phyloP scores from a whole-genome alignment of 2,888 invertebrate species.

The Argyresthia albistria region DNA sequence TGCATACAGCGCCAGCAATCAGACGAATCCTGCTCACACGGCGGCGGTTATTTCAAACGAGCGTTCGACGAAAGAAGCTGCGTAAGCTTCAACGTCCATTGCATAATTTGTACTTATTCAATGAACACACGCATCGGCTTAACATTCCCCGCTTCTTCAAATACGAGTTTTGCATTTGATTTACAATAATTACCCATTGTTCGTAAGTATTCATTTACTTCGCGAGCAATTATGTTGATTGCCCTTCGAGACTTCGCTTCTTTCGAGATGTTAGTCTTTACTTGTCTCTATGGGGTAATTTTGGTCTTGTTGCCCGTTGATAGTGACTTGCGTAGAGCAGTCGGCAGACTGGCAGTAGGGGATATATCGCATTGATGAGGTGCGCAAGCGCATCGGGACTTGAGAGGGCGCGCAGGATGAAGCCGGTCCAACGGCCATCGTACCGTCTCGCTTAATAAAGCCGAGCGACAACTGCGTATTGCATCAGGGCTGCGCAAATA shows the following conservation, averaged over 20 bases:
- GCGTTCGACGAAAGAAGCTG: background rate
- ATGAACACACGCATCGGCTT: background rate
- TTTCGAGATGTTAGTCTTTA: no score
- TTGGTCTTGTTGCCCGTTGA: conserved; percentile 7
- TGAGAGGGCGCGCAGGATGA: conserved; percentile 48
- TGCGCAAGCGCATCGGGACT: conserved; percentile 27
- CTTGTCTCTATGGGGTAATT: background rate
- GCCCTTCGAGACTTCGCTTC: background rate
- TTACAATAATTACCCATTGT: no score
- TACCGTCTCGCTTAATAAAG: conserved; percentile 60
- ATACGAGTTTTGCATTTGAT: background rate
- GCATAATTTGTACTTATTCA: conserved; percentile 1
- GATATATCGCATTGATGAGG: conserved; percentile 35
- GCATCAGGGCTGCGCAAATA: conserved; percentile 35
- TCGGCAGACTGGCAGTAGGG: background rate
- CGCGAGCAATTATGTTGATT: background rate
- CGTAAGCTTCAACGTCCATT: background rate
- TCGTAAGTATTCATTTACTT: background rate
- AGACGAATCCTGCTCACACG: no score
- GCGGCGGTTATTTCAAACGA: no score
- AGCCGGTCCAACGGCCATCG: conserved; percentile 67
- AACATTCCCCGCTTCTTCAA: background rate
- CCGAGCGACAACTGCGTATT: conserved; percentile 55
- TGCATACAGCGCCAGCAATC: no score
- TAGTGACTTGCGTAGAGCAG: background rate